A percentile compares a stretch with the other conserved stretches of the same genome.
Evolutionary conservation across 2,888 invertebrate genomes (phyloP).

Genomic region (Acholoe squamosa): DNA sequence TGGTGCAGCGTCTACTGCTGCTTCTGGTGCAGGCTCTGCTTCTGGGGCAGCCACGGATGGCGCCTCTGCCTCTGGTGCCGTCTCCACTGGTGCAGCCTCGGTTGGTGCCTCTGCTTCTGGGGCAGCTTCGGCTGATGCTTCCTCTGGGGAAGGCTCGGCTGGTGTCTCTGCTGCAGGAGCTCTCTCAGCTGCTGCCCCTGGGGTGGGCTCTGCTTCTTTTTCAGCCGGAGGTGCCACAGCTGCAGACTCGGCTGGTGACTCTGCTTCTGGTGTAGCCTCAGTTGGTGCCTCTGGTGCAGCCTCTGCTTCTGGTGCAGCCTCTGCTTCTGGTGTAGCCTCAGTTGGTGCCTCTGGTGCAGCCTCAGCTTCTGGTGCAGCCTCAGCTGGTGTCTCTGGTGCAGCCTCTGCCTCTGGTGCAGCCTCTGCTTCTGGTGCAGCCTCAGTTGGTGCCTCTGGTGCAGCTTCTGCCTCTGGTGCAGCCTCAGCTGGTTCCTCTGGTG

Average conservation of each 20-base stretch:
- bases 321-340: no score
- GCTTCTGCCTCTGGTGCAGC: no score
- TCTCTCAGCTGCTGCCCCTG: no score
- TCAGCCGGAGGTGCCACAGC: no score
- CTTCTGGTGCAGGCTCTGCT: background rate
- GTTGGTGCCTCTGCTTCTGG: background rate
- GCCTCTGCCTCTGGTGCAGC: background rate
- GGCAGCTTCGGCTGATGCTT: no score
- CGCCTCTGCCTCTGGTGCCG: background rate
- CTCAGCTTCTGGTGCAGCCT: background rate
- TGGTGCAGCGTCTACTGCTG: background rate
- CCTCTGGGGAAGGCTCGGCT: no score
- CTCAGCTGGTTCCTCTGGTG: background rate
- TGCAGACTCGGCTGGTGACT: no score
- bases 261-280: no score
- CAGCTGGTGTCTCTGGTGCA: background rate
- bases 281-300: no score
- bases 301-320: background rate
- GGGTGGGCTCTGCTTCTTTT: no score
- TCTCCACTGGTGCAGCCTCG: background rate
- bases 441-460: background rate
- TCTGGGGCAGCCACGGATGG: background rate
- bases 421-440: background rate
- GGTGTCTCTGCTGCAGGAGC: no score
- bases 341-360: background rate